Evolutionary conservation across 2,888 invertebrate species (phyloP).

Genomic region (Omphaloscelis lunosa): DNA sequence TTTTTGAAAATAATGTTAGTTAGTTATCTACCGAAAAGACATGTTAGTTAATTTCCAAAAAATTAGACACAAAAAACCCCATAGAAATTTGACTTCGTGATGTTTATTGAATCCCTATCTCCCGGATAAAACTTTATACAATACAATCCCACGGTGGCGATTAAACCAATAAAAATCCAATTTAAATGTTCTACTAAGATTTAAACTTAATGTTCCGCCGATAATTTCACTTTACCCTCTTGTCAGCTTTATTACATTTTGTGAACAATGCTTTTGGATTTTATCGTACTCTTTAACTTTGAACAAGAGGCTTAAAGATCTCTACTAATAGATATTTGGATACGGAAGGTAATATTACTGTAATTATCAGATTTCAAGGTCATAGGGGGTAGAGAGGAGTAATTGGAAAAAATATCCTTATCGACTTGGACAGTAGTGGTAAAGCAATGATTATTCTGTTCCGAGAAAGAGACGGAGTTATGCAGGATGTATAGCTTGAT

Average conservation of each 20-base stretch:
- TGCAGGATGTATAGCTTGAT: not conserved
- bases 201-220: slow-evolving; percentile 58
- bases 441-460: too few relatives aligned
- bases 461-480: too few relatives aligned
- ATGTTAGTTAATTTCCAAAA: too few relatives aligned
- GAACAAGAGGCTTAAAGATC: slow-evolving; percentile 17
- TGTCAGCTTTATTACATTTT: slow-evolving; percentile 58
- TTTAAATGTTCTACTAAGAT: slow-evolving; percentile 68
- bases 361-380: slow-evolving; percentile 27
- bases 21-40: too few relatives aligned
- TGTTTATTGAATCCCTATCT: not conserved
- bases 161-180: slow-evolving; percentile 77
- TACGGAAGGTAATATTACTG: not conserved
- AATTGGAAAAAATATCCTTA: not conserved
- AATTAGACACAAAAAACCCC: too few relatives aligned
- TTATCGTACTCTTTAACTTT: slow-evolving; percentile 43
- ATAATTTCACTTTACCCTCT: slow-evolving; percentile 64
- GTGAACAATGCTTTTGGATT: slow-evolving; percentile 59
- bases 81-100: too few relatives aligned
- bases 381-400: not conserved
- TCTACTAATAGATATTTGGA: slow-evolving; percentile 5
- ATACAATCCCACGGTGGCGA: slow-evolving; percentile 74
- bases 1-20: too few relatives aligned
- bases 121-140: slow-evolving; percentile 26
- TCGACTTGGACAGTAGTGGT: not conserved